A percentile compares a stretch with the other conserved stretches of the same genome.
These are phyloP conservation scores for Ceratina japonica DNA, from an alignment of 1,140 invertebrate species.

Conservation along the genomic window DNA sequence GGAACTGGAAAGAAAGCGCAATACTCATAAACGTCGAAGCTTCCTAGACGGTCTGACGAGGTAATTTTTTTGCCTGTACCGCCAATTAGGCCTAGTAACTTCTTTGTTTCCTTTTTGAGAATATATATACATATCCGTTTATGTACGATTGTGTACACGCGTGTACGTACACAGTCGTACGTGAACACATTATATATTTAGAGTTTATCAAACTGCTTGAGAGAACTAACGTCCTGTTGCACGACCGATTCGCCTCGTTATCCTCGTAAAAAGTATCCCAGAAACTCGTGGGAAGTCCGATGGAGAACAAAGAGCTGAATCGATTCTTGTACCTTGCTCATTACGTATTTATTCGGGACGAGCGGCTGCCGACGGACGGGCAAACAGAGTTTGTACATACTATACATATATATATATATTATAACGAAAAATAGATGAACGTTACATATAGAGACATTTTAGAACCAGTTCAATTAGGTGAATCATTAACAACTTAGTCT, in stretches of 20 bases:
- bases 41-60: constrained; percentile 20
- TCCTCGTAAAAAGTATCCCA: not conserved
- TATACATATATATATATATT: no score
- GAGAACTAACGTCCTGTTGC: constrained; percentile 53
- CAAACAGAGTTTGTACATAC: not conserved
- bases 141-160: constrained; percentile 48
- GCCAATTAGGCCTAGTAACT: constrained; percentile 79
- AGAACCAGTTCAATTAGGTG: constrained; percentile 13
- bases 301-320: not conserved
- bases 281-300: not conserved
- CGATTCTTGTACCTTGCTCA: constrained; percentile 20
- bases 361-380: constrained; percentile 8
- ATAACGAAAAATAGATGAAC: not conserved
- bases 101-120: constrained; percentile 74
- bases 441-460: not conserved
- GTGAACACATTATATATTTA: constrained; percentile 68
- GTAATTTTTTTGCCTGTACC: constrained; percentile 63
- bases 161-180: constrained; percentile 48
- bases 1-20: not conserved
- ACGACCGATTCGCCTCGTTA: constrained; percentile 56
- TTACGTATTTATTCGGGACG: constrained; percentile 36
- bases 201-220: constrained; percentile 71
- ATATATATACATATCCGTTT: constrained; percentile 60
- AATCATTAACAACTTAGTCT: constrained; percentile 10
- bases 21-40: constrained; percentile 31